Conservation (phyloP, 2,888 invertebrate genomes). For the Diogma glabrata region DNA sequence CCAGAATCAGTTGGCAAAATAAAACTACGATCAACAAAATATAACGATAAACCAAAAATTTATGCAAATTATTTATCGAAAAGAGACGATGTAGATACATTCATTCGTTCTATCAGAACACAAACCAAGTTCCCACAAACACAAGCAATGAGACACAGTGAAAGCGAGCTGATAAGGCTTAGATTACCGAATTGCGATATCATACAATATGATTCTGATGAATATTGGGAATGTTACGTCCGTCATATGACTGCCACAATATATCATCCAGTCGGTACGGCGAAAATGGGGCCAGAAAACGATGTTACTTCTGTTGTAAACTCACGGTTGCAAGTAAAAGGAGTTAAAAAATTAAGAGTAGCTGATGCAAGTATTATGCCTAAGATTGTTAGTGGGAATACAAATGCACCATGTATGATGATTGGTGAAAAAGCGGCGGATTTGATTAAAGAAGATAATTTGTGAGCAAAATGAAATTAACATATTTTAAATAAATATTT, state of each 20-base stretch:
- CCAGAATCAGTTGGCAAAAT: constrained; percentile 39
- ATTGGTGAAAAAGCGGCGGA: constrained; percentile 54
- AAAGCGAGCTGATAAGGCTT: constrained; percentile 43
- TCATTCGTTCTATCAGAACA: constrained; percentile 30
- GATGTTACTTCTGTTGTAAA: constrained; percentile 44
- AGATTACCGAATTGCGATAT: constrained; percentile 69
- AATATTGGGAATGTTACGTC: constrained; percentile 77
- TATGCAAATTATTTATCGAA: constrained; percentile 43
- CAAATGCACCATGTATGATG: constrained; percentile 50
- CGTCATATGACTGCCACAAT: constrained; percentile 66
- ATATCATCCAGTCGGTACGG: constrained; percentile 59
- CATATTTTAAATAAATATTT: no score
- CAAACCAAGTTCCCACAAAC: constrained; percentile 33
- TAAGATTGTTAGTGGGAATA: constrained; percentile 46
- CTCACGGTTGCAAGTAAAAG: constrained; percentile 42
- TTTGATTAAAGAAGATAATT: constrained; percentile 45
- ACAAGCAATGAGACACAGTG: constrained; percentile 32
- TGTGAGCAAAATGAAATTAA: no score
- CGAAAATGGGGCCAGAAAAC: constrained; percentile 45
- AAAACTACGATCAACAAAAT: constrained; percentile 39
- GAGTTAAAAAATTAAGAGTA: constrained; percentile 42
- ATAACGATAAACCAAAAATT: constrained; percentile 42
- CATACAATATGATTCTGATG: constrained; percentile 56
- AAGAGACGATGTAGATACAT: constrained; percentile 33
- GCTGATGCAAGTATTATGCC: constrained; percentile 59